Conservation (phyloP, 2,888 invertebrate genomes). For the Polyommatus icarus region DNA sequence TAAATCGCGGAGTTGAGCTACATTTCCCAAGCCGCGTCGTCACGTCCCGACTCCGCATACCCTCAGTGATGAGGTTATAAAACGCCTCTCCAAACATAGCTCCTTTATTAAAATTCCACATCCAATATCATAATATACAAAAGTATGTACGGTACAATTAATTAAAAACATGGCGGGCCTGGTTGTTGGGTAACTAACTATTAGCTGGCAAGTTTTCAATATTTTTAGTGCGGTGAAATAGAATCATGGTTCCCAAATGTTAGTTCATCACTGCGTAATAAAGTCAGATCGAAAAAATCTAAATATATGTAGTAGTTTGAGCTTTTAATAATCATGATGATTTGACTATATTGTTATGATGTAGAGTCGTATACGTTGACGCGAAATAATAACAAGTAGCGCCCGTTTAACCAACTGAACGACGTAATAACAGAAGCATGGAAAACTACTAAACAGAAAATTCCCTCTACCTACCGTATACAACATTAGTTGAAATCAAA, state of each 20-base stretch:
- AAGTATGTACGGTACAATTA: constrained; percentile 5
- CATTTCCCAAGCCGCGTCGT: constrained; percentile 43
- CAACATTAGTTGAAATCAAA: not conserved
- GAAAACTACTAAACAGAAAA: constrained; percentile 25
- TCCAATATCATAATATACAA: constrained; percentile 28
- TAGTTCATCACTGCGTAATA: too few relatives aligned
- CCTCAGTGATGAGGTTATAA: constrained; percentile 58
- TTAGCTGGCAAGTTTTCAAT: not conserved
- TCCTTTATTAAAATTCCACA: constrained; percentile 54
- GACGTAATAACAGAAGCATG: constrained; percentile 41
- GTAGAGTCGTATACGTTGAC: not conserved
- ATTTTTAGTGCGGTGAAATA: not conserved
- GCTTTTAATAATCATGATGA: not conserved
- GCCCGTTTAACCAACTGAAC: too few relatives aligned
- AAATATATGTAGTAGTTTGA: too few relatives aligned
- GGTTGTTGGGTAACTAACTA: not conserved
- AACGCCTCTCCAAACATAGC: constrained; percentile 46
- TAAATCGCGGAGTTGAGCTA: not conserved
- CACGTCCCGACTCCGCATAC: constrained; percentile 62
- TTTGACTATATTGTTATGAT: not conserved
- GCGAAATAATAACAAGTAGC: not conserved
- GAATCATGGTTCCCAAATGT: too few relatives aligned
- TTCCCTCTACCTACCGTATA: not conserved
- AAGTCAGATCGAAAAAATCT: too few relatives aligned
- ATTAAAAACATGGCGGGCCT: not conserved